phyloP scores from a whole-genome alignment of 2,113 vertebrate species.

The Gambusia affinis region DNA sequence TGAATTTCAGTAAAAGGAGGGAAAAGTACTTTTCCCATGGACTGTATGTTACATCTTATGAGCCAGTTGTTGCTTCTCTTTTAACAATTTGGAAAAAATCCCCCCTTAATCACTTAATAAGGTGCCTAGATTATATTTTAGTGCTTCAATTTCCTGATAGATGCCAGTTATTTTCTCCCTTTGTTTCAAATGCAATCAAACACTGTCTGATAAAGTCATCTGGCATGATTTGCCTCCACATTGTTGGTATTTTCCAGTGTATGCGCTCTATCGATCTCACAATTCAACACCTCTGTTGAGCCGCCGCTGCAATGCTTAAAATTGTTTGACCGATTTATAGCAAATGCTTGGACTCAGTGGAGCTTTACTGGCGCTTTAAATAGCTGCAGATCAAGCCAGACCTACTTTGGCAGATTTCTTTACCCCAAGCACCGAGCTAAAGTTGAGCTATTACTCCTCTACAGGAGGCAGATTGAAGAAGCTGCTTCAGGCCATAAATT shows the following conservation, averaged over 20 bases:
- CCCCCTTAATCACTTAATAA: constrained; percentile 4
- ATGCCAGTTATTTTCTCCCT: constrained; percentile 7
- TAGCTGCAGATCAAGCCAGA: constrained; percentile 63
- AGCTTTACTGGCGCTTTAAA: constrained; percentile 61
- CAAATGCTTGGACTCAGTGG: constrained; percentile 50
- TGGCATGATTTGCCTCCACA: constrained; percentile 13
- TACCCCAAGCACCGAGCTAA: constrained; percentile 11
- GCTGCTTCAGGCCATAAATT: constrained; percentile 26
- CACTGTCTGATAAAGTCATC: neutral
- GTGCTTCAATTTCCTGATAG: neutral
- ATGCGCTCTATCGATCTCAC: constrained; percentile 5
- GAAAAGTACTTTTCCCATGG: too few relatives aligned
- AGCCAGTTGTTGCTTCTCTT: too few relatives aligned
- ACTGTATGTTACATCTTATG: too few relatives aligned
- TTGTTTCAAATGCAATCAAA: neutral
- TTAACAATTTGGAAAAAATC: too few relatives aligned
- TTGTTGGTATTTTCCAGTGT: neutral
- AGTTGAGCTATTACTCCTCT: constrained; percentile 21
- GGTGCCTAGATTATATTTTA: neutral
- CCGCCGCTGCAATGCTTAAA: constrained; percentile 46
- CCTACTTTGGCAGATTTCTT: constrained; percentile 63
- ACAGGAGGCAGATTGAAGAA: constrained; percentile 18
- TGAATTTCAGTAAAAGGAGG: too few relatives aligned
- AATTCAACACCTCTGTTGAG: constrained; percentile 6
- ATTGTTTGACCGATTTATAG: constrained; percentile 61